These are phyloP conservation scores for Calephelis virginiensis DNA, from an alignment of 1,140 invertebrate species.

Conservation along the genomic window DNA sequence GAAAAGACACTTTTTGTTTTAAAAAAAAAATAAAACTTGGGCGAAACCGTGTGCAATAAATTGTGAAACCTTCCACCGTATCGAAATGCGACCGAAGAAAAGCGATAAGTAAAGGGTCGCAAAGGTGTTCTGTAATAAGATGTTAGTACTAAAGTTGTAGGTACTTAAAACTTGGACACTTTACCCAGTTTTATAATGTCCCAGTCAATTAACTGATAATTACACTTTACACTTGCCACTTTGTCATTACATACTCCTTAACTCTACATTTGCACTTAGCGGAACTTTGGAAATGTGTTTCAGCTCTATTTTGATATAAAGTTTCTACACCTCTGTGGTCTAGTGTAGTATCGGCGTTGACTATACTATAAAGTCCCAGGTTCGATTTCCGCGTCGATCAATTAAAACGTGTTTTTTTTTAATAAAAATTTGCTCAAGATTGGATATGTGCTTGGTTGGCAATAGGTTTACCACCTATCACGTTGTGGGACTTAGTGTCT, in stretches of 20 bases:
- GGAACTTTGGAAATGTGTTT: not conserved
- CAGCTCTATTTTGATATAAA: too few species aligned
- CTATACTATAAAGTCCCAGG: too few species aligned
- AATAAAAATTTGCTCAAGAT: too few species aligned
- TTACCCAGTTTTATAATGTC: slow-evolving; percentile 10
- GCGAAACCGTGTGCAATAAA: not conserved
- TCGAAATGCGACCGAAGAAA: not conserved
- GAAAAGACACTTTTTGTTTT: too few species aligned
- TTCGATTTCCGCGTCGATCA: too few species aligned
- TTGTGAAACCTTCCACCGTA: not conserved
- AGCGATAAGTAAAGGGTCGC: not conserved
- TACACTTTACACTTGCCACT: not conserved
- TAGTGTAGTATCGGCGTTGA: too few species aligned
- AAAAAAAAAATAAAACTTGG: too few species aligned
- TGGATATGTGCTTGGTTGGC: too few species aligned
- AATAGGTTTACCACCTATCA: too few species aligned
- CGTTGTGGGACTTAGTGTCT: too few species aligned
- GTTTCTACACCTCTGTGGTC: too few species aligned
- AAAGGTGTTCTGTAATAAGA: not conserved
- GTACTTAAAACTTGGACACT: slow-evolving; percentile 15
- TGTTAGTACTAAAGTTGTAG: not conserved
- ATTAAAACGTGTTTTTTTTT: too few species aligned
- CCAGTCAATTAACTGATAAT: slow-evolving; percentile 11
- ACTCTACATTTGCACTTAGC: not conserved
- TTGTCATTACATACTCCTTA: not conserved